Evolutionary conservation across 2,797 vertebrate genomes (phyloP).

Genomic region (Staurois parvus): DNA sequence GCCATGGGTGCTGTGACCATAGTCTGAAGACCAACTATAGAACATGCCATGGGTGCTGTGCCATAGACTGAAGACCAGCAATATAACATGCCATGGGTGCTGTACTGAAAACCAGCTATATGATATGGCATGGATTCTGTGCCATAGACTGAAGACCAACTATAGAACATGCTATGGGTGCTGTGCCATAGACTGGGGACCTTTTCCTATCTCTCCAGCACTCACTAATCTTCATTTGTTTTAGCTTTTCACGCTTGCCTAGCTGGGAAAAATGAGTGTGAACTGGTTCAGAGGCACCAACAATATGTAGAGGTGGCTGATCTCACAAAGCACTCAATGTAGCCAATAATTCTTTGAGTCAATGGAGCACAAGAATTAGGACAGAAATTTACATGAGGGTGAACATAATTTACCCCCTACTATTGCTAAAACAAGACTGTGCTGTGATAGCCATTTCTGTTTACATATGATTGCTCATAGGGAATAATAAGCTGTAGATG

Average conservation of each 20-base stretch:
- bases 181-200: conserved; percentile 28
- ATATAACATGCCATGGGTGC: too few relatives aligned
- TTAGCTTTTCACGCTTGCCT: conserved; percentile 80
- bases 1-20: not conserved
- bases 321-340: conserved; percentile 70
- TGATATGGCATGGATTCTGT: not conserved
- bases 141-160: too few relatives aligned
- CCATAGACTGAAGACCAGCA: too few relatives aligned
- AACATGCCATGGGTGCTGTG: too few relatives aligned
- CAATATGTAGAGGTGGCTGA: conserved; percentile 66
- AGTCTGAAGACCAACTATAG: not conserved
- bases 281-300: conserved; percentile 65
- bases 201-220: conserved; percentile 61
- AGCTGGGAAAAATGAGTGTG: conserved; percentile 75
- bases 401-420: conserved; percentile 21
- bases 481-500: not conserved
- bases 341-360: conserved; percentile 68
- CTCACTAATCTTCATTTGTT: conserved; percentile 85
- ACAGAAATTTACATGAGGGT: conserved; percentile 59
- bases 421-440: not conserved
- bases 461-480: not conserved
- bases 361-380: conserved; percentile 64
- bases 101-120: not conserved
- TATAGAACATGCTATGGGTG: not conserved
- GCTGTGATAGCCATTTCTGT: not conserved